Base-by-base conservation (phyloP, 2,888 invertebrate species). In the Andrena fulva region DNA sequence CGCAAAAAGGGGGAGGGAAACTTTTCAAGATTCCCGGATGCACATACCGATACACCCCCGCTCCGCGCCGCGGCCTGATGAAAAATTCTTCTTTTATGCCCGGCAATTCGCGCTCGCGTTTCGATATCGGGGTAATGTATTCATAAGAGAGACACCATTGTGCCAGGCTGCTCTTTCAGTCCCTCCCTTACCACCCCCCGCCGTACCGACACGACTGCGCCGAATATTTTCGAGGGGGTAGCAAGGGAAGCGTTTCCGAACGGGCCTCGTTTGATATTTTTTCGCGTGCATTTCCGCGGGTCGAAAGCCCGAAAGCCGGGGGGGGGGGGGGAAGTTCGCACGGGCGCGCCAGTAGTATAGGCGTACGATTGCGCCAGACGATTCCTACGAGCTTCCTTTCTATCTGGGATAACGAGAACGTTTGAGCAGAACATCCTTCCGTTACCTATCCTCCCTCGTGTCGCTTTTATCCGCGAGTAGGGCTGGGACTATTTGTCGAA, bases 81-180 rank as follows among this genome's bases (percentile, higher is more conserved):
- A 87, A 87, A 88, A 84, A 86, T 80, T 82, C 80, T 75, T 80
- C 76, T 72, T 78, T 81, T 74, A 85, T 85, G 80, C 77, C 67
- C 35, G 35, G 77, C 82, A 80, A 82, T 78, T 86, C 82, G 69
- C 72, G 73, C 70, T 72, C 74, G 72, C 84, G 69, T 80, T 71
- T 82, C 80, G 77, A 80, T 75, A 84, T 77, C 80, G 77, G 59
- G 69, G 74, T 77, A 84, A 74, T 82, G 76, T 76, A 76, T 79
- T 71, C 75, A 69, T 73, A 72, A 75, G 60, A 68, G 75, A 67
- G 67, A 80, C 80, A n/a, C 67, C 60, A 69, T 66, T 71, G 76
- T 82, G 20, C 76, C 63, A 10, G 56, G 31, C 42, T 42, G 24
- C 29, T 67, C 24, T 74, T 59, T 64, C 68, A 68, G 68, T 4